Conservation (phyloP, 2,888 invertebrate species). For the Euplexia lucipara region DNA sequence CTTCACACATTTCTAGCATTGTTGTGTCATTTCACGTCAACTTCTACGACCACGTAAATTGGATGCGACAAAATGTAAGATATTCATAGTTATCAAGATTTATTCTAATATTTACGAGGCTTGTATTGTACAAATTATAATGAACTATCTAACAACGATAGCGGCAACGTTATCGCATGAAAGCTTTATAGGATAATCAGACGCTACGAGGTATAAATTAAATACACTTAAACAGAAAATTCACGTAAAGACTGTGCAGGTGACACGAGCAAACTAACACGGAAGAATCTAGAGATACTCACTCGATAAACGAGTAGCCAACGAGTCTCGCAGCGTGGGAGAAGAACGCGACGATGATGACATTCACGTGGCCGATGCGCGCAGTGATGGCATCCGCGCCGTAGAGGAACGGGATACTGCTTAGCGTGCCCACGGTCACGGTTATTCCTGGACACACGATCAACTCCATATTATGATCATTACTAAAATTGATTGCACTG, state of each 20-base stretch:
- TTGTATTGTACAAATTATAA: conserved; percentile 31
- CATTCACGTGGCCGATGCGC: conserved; percentile 95
- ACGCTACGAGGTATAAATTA: conserved; percentile 39
- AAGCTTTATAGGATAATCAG: conserved; percentile 54
- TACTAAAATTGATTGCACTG: conserved; percentile 44
- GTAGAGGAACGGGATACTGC: conserved; percentile 96
- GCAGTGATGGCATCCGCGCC: conserved; percentile 96
- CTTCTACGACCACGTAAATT: conserved; percentile 16
- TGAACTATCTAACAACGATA: conserved; percentile 19
- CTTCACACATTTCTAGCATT: conserved; percentile 35
- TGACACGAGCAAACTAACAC: conserved; percentile 41
- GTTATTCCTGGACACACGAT: conserved; percentile 92
- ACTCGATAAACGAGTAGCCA: conserved; percentile 96
- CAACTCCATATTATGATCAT: conserved; percentile 56
- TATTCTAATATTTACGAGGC: conserved; percentile 25
- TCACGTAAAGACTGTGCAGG: conserved; percentile 34
- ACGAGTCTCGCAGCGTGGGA: conserved; percentile 95
- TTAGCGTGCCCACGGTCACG: conserved; percentile 95
- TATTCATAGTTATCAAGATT: conserved; percentile 17
- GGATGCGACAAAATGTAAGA: conserved; percentile 8
- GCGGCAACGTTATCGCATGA: conserved; percentile 38
- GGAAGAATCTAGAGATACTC: conserved; percentile 79
- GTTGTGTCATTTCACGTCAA: conserved; percentile 41
- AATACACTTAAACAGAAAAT: conserved; percentile 42
- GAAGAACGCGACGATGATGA: conserved; percentile 96